phyloP scores from a whole-genome alignment of 2,113 vertebrate species.

The Varanus komodoensis region DNA sequence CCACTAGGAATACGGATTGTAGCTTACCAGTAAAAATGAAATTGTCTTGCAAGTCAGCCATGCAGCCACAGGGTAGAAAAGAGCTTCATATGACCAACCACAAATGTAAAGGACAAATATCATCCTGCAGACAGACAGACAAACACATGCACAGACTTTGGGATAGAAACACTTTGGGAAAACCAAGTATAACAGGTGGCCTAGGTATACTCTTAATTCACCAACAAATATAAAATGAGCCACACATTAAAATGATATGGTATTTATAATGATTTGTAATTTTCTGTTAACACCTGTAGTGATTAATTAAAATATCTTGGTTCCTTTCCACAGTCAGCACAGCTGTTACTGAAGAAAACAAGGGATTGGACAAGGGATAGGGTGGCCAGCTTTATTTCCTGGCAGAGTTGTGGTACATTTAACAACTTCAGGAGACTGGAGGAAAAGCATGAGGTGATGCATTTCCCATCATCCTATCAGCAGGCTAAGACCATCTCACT shows the following conservation, averaged over 20 bases:
- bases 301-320: slow-evolving; percentile 50
- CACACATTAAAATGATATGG: slow-evolving; percentile 46
- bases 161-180: slow-evolving; percentile 5
- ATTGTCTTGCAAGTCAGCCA: neutral
- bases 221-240: slow-evolving; percentile 50
- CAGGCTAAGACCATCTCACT: no score
- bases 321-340: slow-evolving; percentile 39
- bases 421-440: neutral
- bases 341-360: slow-evolving; percentile 42
- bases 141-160: neutral
- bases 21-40: neutral
- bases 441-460: neutral
- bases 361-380: neutral
- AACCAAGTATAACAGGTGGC: slow-evolving; percentile 51
- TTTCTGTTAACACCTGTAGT: slow-evolving; percentile 52
- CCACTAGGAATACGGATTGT: neutral
- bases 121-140: neutral
- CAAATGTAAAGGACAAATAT: slow-evolving; percentile 23
- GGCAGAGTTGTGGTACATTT: neutral
- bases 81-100: neutral
- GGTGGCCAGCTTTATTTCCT: neutral
- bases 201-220: slow-evolving; percentile 32
- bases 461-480: neutral
- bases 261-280: slow-evolving; percentile 14
- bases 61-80: neutral